Conservation (phyloP, 2,113 vertebrate species). For the Rhinopomastus cyanomelas region DNA sequence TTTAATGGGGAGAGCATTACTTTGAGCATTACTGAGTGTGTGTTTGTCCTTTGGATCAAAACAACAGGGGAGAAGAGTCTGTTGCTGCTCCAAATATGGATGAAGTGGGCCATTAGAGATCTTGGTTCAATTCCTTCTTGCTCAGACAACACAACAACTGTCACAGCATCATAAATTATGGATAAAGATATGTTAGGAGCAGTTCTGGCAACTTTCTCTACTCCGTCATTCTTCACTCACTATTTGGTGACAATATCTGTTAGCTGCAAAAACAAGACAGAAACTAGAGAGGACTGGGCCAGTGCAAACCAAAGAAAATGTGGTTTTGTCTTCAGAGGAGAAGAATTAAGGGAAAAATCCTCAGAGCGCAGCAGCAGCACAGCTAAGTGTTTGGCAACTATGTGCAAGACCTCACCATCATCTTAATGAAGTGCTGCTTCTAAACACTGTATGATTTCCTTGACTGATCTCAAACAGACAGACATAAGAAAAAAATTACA, state of each 20-base stretch:
- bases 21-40: neutral
- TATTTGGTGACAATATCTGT: neutral
- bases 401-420: neutral
- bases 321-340: neutral
- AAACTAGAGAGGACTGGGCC: neutral
- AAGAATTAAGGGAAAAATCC: neutral
- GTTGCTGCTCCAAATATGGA: constrained; percentile 12
- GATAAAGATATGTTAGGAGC: neutral
- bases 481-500: neutral
- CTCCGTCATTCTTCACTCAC: neutral
- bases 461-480: neutral
- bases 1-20: neutral
- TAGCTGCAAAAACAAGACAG: neutral
- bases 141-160: neutral
- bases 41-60: neutral
- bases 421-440: neutral
- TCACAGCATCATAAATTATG: neutral
- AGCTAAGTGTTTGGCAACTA: neutral
- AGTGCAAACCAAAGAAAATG: neutral
- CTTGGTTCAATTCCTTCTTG: neutral
- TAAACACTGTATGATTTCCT: neutral
- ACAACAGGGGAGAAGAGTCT: neutral
- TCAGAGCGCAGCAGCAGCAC: neutral
- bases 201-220: neutral
- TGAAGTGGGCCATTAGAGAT: neutral